Base-by-base conservation (phyloP, 2,113 vertebrate species). In the Zeus faber region DNA sequence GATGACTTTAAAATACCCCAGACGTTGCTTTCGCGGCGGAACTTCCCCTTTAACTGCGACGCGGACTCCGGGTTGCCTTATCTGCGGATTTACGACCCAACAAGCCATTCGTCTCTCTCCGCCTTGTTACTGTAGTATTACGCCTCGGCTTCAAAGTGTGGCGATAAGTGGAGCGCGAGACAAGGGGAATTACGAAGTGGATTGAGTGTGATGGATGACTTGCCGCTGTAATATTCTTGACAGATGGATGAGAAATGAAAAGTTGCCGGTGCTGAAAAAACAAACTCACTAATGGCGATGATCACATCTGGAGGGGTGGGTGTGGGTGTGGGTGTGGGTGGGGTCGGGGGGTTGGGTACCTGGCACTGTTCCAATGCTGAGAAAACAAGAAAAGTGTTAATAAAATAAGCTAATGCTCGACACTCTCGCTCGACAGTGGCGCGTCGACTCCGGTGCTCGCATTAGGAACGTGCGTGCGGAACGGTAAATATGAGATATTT, bases 161-260 rank as follows among this genome's bases (percentile, higher is more conserved):
- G 49, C 25, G 80, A 77, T 82, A 82, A 85, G 76, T 67, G 2
- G 58, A 70, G 80, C 58, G 50, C 2, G 60, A 60, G 72, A 75
- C 57, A 31, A 0, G 58, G 66, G 76, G 74, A 79, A 79, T 61
- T 73, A 60, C 70, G 68, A 77, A 22, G 43, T 1, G 72, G 63
- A 76, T 66, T 16, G 63, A 79, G 56, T n/a, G 60, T 78, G 81
- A 81, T 76, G 80, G 77, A 83, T 81, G 76, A 76, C 43, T 60
- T 18, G 59, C 25, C 21, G 70, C 62, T 29, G 58, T 62, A 66
- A 79, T 69, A 72, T 73, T 79, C 67, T 16, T 73, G 79, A 79
- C 79, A 81, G 81, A 82, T 76, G 76, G 74, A 66, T 59, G 70
- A 61, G 41, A 65, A 69, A 83, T 70, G 67, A 79, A 79, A 72